These are phyloP conservation scores for Pseudochaenichthys georgianus DNA, from an alignment of 2,797 vertebrate genomes.

Conservation along the genomic window DNA sequence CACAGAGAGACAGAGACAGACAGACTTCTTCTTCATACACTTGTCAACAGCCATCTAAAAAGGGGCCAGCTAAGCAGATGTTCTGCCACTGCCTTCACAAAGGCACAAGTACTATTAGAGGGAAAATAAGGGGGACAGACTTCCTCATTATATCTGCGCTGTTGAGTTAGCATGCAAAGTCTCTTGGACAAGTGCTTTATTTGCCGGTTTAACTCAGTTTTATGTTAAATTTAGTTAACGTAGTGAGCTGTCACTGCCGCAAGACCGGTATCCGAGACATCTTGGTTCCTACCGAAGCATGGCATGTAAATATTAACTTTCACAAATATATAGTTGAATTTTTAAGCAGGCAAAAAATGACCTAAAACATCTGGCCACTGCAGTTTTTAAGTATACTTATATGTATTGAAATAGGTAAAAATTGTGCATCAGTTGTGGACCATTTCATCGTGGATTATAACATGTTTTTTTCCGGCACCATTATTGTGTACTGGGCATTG, in stretches of 20 bases:
- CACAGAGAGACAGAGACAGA: conserved; percentile 44
- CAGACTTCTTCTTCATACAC: conserved; percentile 33
- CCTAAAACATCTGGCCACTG: not conserved
- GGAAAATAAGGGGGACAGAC: conserved; percentile 23
- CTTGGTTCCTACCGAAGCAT: not conserved
- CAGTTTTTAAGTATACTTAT: not conserved
- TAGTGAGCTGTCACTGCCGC: not conserved
- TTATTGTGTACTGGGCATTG: not conserved
- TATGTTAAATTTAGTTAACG: not conserved
- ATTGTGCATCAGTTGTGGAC: not conserved
- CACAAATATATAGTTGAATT: not conserved
- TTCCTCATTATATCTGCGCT: conserved; percentile 28
- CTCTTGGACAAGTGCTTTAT: not conserved
- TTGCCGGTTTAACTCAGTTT: not conserved
- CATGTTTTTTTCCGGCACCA: not conserved
- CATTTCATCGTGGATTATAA: not conserved
- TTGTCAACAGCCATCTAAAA: conserved; percentile 62
- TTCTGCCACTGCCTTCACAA: conserved; percentile 76
- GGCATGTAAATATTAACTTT: not conserved
- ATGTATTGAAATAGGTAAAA: not conserved
- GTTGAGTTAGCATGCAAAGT: conserved; percentile 30
- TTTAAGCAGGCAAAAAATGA: not conserved
- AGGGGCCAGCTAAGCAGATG: conserved; percentile 80
- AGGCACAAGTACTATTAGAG: conserved; percentile 60
- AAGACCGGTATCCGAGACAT: not conserved